Evolutionary conservation across 2,113 vertebrate species (phyloP), one percentile per base, ranked within the genome.

Genomic region (Aplodontia rufa): DNA sequence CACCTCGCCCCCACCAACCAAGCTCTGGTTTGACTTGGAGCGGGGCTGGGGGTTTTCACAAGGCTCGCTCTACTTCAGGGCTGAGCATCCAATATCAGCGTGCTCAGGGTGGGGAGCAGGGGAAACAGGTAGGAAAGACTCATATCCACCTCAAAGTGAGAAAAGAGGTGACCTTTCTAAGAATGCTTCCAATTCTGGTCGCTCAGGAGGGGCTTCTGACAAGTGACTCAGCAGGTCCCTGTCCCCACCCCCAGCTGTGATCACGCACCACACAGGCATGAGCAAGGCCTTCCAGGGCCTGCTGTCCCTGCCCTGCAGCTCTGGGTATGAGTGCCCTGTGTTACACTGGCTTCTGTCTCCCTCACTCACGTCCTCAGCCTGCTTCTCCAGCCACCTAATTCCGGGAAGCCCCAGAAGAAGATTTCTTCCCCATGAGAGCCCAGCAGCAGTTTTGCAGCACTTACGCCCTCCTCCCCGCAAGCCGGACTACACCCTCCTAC

Each of bases 181-280:
- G 84, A 97, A 96, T 84, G 53, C 47, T 62, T 58, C 47, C 9
- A 7, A 28, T 92, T 84, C 42, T 76, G 58, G 58, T 40, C 40
- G 76, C 51, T 51, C 3, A 0, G 16, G 55, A 75, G 60, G 49
- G 82, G 64, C 47, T 89, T 97, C 95, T 96, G 97, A 30, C 68
- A 88, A 91, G 62, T 90, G 75, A 84, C 30, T 84, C 40, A 30
- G 24, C 24, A 37, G 37, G n/a, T 14, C 3, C 12, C 14, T 6
- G 28, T 24, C 12, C 26, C 53, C 30, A 60, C 13, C 22, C 22
- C 26, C 19, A 3, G 58, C 24, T 60, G 58, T 60, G 58, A 60
- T 60, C 58, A 60, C 24, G 9, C 24, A 26, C 8, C 58, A 22
- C 5, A 12, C 19, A 20, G 11, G 53, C 11, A 22, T 55, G 19